Base-by-base conservation (phyloP, 2,113 vertebrate species). In the Charadrius vociferus region DNA sequence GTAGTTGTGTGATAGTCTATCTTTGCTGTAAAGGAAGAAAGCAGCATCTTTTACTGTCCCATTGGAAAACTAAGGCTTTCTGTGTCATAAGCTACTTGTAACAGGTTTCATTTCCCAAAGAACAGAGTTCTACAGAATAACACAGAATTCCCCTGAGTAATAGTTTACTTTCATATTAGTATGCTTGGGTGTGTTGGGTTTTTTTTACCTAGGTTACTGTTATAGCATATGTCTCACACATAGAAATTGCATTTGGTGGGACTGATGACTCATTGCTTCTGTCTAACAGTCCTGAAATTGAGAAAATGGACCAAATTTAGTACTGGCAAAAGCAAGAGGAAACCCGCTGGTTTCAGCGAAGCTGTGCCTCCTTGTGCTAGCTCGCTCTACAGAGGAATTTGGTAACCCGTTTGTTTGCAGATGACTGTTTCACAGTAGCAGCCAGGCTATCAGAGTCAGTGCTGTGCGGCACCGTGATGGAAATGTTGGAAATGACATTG, bases 181-280 rank as follows among this genome's bases (percentile, higher is more conserved):
- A 14, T 91, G 20, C 13, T 80, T 89, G 58, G 1, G 0, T 19
- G 10, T 21, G 5, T 16, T 7, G 7, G 11, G 0, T 1, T 37
- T 88, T 81, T 52, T 72, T 86, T 47, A 79, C 24, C n/a, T 86
- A 56, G 27, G 27, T 61, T 79, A 34, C 34, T 82, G 12, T 75
- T 71, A 34, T 75, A 84, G 43, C 18, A 10, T 49, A 9, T 50
- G 18, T 94, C 55, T 95, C 27, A 26, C n/a, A 52, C 10, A 7
- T 2, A 65, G 84, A 81, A 81, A 59, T 71, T 58, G 0, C 32
- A 32, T 67, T 89, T 68, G 59, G 39, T 3, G 7, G 59, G 52
- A 47, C 30, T 72, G 39, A 53, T 82, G 62, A 80, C 34, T 96
- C 53, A 61, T 59, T 91, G 34, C 11, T 89, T 72, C 52, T 61